A percentile compares a stretch with the other conserved stretches of the same genome.
Conservation (phyloP, 2,113 vertebrate genomes). For the Archilochus colubris region DNA sequence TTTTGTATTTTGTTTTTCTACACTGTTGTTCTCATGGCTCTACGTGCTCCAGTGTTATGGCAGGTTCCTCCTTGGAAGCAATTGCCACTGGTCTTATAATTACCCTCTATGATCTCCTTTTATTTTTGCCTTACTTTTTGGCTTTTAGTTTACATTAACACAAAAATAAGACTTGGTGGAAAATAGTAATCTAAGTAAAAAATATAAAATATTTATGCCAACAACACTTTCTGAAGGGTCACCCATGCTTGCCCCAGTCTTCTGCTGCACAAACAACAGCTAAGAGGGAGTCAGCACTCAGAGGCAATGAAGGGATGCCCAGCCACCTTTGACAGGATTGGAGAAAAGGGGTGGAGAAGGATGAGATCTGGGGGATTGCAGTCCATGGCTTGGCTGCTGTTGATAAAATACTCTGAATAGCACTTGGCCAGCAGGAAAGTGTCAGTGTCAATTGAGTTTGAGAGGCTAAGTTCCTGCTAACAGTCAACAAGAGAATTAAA, state of each 20-base stretch:
- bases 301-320: not conserved
- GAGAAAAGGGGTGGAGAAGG: not conserved
- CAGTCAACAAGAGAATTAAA: not conserved
- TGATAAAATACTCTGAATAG: not conserved
- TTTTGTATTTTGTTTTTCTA: not conserved
- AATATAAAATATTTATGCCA: rapidly evolving
- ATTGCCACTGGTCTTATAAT: not conserved
- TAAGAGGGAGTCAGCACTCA: not conserved
- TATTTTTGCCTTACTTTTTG: not conserved
- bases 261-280: not conserved
- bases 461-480: not conserved
- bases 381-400: not conserved
- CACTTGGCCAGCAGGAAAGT: not conserved
- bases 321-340: not conserved
- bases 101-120: not conserved
- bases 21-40: not conserved
- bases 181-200: not conserved
- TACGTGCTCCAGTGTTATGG: not conserved
- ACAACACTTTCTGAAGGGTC: not conserved
- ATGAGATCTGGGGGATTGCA: not conserved
- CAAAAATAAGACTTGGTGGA: not conserved
- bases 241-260: not conserved
- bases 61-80: not conserved
- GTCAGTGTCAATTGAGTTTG: not conserved
- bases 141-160: not conserved